These are phyloP conservation scores for Sparidentex hasta DNA, from an alignment of 2,797 vertebrate genomes.

Conservation along the genomic window DNA sequence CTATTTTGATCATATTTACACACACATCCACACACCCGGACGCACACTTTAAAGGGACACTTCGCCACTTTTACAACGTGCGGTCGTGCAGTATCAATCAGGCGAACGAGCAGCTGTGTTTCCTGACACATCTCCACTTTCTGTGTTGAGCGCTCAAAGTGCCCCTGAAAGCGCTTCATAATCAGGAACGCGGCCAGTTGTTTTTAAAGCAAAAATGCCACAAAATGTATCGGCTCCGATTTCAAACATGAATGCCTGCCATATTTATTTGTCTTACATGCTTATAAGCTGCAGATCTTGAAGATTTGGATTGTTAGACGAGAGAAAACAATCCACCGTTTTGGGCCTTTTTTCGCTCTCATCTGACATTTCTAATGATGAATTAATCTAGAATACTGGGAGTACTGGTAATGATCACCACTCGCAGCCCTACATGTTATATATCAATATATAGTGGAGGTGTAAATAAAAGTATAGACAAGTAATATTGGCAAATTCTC, in stretches of 20 bases:
- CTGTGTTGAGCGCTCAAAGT: neutral
- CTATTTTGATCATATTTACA: conserved; percentile 54
- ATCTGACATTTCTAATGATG: neutral
- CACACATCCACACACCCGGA: conserved; percentile 6
- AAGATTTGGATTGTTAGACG: too few species aligned
- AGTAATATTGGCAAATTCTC: too few species aligned
- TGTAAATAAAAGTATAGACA: too few species aligned
- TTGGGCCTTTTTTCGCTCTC: neutral
- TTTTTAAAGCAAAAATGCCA: neutral
- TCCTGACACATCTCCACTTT: neutral
- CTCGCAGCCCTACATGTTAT: neutral
- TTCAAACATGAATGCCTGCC: too few species aligned
- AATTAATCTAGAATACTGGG: neutral
- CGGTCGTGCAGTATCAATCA: neutral
- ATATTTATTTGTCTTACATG: neutral
- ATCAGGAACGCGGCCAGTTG: neutral
- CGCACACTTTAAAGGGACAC: conserved; percentile 21
- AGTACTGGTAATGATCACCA: neutral
- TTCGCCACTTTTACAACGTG: neutral
- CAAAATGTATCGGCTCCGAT: neutral
- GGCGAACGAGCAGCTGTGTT: neutral
- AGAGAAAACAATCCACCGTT: too few species aligned
- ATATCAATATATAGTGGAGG: too few species aligned
- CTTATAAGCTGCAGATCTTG: too few species aligned
- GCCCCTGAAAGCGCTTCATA: neutral